phyloP scores from a whole-genome alignment of 1,140 invertebrate genomes.

The Plutomurus gul region DNA sequence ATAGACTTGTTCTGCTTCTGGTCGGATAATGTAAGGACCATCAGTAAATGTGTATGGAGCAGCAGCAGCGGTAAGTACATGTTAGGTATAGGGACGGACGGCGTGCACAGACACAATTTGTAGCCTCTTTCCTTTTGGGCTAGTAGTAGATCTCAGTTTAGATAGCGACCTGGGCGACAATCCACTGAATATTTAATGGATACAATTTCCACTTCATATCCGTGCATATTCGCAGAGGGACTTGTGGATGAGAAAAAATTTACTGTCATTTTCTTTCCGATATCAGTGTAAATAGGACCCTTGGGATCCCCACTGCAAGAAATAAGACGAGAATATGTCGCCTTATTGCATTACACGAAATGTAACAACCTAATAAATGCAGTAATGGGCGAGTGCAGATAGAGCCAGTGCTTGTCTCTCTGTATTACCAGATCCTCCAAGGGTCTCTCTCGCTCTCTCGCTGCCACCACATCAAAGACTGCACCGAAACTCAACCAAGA shows the following conservation, averaged over 20 bases:
- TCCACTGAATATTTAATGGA: conserved; percentile 53
- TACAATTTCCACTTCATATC: conserved; percentile 53
- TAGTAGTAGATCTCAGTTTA: conserved; percentile 19
- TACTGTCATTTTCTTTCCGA: conserved; percentile 53
- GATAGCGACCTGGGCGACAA: conserved; percentile 4
- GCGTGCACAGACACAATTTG: not conserved
- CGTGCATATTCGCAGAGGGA: conserved; percentile 45
- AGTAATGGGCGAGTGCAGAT: too few species aligned
- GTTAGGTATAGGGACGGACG: not conserved
- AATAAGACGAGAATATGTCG: conserved; percentile 51
- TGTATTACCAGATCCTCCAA: too few species aligned
- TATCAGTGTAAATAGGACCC: conserved; percentile 54
- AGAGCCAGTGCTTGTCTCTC: too few species aligned
- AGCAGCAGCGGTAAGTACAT: too few species aligned
- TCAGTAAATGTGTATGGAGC: too few species aligned
- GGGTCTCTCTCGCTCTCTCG: not conserved
- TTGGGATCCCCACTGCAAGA: conserved; percentile 42
- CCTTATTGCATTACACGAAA: conserved; percentile 51
- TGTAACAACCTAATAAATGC: conserved; percentile 54
- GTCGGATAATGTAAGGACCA: too few species aligned
- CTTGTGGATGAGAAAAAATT: conserved; percentile 51
- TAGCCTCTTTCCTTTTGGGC: conserved; percentile 6
- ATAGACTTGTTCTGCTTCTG: too few species aligned
- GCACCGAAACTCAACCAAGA: not conserved
- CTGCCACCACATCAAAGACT: conserved; percentile 2